These are phyloP conservation scores for Lordiphosa stackelbergi DNA, from an alignment of 1,140 invertebrate genomes.

Conservation along the genomic window DNA sequence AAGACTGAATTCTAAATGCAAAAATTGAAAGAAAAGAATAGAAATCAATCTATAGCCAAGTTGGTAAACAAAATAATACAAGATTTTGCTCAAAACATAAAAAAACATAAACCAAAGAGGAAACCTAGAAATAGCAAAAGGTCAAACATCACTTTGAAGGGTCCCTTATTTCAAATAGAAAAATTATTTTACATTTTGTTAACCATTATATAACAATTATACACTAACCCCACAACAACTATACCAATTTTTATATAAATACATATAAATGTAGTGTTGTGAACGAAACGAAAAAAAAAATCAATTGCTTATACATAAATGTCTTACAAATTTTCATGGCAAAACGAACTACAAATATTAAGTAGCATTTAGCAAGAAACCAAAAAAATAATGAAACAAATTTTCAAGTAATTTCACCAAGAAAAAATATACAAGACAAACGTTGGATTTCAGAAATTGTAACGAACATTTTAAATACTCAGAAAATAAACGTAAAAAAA, in stretches of 20 bases:
- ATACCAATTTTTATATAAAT: slow-evolving; percentile 60
- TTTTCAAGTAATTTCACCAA: slow-evolving; percentile 68
- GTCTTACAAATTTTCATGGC: slow-evolving; percentile 65
- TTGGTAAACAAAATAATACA: not conserved
- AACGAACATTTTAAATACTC: slow-evolving; percentile 32
- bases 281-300: slow-evolving; percentile 31
- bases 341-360: slow-evolving; percentile 72
- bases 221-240: slow-evolving; percentile 30
- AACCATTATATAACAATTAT: slow-evolving; percentile 15
- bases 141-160: too few relatives aligned
- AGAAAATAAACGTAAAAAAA: slow-evolving; percentile 21
- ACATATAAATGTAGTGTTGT: slow-evolving; percentile 73
- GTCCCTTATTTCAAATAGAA: slow-evolving; percentile 9
- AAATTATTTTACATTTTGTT: slow-evolving; percentile 6
- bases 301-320: slow-evolving; percentile 54
- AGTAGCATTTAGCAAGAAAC: slow-evolving; percentile 54
- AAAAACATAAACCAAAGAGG: too few relatives aligned
- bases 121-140: too few relatives aligned
- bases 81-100: slow-evolving; percentile 43
- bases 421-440: slow-evolving; percentile 32
- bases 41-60: not conserved
- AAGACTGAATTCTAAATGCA: slow-evolving; percentile 38
- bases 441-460: slow-evolving; percentile 52
- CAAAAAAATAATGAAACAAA: slow-evolving; percentile 51
- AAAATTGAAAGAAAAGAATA: slow-evolving; percentile 2